Evolutionary conservation across 1,140 invertebrate genomes (phyloP).

Genomic region (Saccostrea echinata): DNA sequence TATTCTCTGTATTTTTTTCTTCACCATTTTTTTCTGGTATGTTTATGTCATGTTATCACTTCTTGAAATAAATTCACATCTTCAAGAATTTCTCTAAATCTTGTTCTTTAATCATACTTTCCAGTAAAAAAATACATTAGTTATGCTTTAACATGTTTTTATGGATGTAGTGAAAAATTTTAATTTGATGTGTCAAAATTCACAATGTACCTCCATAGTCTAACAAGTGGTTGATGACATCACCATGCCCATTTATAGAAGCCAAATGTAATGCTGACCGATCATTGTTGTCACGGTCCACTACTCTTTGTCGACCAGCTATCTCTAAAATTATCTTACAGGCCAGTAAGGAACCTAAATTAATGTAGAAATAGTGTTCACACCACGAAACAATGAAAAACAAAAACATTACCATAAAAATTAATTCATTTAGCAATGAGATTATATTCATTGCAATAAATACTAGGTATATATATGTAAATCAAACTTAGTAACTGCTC

Average conservation of each 20-base stretch:
- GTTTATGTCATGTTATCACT: neutral
- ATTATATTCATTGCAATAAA: no score
- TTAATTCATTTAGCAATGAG: no score
- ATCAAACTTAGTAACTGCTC: no score
- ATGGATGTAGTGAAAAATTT: neutral
- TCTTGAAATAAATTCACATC: neutral
- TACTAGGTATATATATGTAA: no score
- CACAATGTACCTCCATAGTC: conserved; percentile 75
- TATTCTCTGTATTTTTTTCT: no score
- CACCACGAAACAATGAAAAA: no score
- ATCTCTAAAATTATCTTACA: conserved; percentile 78
- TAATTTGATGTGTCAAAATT: neutral
- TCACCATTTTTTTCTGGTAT: no score
- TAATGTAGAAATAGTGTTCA: neutral
- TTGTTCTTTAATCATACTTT: neutral
- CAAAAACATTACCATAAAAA: no score
- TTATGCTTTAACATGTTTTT: neutral
- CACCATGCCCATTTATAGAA: conserved; percentile 78
- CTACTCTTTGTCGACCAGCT: conserved; percentile 68
- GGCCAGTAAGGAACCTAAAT: conserved; percentile 76
- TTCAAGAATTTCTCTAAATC: neutral
- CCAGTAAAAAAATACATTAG: neutral
- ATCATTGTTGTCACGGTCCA: conserved; percentile 74
- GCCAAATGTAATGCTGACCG: conserved; percentile 78
- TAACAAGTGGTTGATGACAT: conserved; percentile 78